These are phyloP conservation scores for Promerops cafer DNA, from an alignment of 2,113 vertebrate species.

Conservation along the genomic window DNA sequence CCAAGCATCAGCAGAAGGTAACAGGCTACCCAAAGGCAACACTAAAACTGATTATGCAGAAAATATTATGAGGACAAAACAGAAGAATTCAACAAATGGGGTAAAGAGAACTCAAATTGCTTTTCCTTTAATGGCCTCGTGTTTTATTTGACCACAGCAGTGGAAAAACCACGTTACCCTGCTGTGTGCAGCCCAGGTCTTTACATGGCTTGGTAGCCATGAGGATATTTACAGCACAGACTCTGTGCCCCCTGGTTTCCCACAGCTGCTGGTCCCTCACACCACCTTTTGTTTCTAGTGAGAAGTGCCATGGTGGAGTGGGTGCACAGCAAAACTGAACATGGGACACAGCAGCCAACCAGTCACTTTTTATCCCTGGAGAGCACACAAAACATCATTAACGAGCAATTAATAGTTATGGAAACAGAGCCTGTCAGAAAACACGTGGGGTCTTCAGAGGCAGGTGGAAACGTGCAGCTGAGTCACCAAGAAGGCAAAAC, in stretches of 20 bases:
- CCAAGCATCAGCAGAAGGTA: slow-evolving; percentile 3
- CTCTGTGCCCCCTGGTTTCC: not conserved
- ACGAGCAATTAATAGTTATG: not conserved
- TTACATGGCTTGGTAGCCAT: not conserved
- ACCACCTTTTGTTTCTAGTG: not conserved
- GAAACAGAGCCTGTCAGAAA: not conserved
- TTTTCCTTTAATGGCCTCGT: not conserved
- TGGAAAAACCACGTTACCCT: not conserved
- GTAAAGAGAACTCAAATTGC: not conserved
- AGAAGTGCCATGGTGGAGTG: not conserved
- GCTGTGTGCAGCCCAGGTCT: not conserved
- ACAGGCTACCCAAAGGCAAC: slow-evolving; percentile 6
- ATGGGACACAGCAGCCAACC: not conserved
- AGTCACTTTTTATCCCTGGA: not conserved
- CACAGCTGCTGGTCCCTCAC: not conserved
- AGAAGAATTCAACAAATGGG: not conserved
- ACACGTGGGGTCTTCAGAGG: not conserved
- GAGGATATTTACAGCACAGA: not conserved
- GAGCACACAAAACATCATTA: not conserved
- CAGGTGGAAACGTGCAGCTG: not conserved
- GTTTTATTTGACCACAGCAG: not conserved
- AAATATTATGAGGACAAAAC: not conserved
- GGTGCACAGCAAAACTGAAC: not conserved
- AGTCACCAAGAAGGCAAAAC: not conserved
- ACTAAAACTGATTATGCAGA: slow-evolving; percentile 1